Conservation (phyloP, 1,140 invertebrate species). For the Diabrotica virgifera region DNA sequence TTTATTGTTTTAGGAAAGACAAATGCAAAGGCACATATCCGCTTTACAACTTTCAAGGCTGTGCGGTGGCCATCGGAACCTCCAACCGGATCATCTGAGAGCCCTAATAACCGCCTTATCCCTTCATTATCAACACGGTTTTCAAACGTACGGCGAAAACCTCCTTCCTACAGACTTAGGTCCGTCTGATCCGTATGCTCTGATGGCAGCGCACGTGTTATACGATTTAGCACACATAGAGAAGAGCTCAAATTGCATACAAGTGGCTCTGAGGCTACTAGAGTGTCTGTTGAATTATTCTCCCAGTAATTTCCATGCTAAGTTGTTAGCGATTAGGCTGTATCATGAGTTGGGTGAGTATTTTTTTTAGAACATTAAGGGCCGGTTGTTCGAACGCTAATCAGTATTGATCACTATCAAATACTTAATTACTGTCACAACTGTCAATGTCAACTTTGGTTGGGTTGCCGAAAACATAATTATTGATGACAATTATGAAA, state of each 20-base stretch:
- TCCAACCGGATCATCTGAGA: conserved; percentile 50
- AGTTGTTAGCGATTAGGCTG: conserved; percentile 68
- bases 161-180: conserved; percentile 60
- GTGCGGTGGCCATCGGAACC: conserved; percentile 60
- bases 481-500: too few species aligned
- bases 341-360: conserved; percentile 68
- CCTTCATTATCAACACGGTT: conserved; percentile 56
- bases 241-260: conserved; percentile 57
- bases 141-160: conserved; percentile 46
- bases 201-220: conserved; percentile 75
- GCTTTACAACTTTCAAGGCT: conserved; percentile 65
- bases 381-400: too few species aligned
- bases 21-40: conserved; percentile 73
- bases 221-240: conserved; percentile 64
- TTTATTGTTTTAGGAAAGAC: conserved; percentile 51
- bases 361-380: neutral
- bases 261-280: conserved; percentile 65
- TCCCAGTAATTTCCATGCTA: conserved; percentile 75
- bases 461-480: too few species aligned
- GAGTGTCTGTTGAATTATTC: conserved; percentile 68
- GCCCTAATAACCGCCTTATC: conserved; percentile 54
- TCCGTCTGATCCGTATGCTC: conserved; percentile 71
- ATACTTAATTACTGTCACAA: too few species aligned
- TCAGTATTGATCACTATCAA: too few species aligned
- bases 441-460: too few species aligned